These are phyloP conservation scores for Galagoides demidoff DNA, from an alignment of 2,797 vertebrate genomes.

Conservation along the genomic window DNA sequence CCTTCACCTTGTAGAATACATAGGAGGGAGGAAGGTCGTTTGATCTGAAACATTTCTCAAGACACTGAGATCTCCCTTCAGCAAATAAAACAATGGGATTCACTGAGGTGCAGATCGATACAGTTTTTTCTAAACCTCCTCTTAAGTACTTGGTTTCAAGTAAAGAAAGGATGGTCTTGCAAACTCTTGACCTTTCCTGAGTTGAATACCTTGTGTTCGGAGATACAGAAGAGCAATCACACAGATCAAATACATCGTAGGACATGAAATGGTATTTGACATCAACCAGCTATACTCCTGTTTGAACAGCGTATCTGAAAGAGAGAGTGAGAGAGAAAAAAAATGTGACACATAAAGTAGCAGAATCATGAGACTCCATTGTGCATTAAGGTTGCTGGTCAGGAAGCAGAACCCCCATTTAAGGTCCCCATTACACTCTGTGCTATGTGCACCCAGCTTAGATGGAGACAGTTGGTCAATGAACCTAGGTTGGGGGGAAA, in stretches of 20 bases:
- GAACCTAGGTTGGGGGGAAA: neutral
- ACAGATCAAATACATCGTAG: neutral
- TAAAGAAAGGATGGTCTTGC: neutral
- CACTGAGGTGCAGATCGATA: neutral
- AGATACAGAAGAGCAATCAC: neutral
- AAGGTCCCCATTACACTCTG: neutral
- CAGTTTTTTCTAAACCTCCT: neutral
- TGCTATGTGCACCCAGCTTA: neutral
- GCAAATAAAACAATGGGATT: neutral
- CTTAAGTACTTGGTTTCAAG: neutral
- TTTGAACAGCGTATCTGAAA: constrained; percentile 48
- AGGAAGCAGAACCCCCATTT: neutral
- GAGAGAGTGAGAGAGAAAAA: neutral
- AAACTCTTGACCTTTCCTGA: neutral
- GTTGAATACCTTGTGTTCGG: neutral
- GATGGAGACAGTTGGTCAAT: neutral
- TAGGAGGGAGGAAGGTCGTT: neutral
- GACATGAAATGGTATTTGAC: accelerated
- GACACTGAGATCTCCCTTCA: neutral
- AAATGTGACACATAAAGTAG: neutral
- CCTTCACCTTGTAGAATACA: neutral
- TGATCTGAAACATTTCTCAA: neutral
- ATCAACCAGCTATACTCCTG: neutral
- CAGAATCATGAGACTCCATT: neutral
- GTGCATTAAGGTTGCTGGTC: neutral